Percentiles rank a stretch among this genome's conserved stretches.
Evolutionary conservation across 2,113 vertebrate genomes (phyloP).

Genomic region (Periophthalmodon schlosseri): DNA sequence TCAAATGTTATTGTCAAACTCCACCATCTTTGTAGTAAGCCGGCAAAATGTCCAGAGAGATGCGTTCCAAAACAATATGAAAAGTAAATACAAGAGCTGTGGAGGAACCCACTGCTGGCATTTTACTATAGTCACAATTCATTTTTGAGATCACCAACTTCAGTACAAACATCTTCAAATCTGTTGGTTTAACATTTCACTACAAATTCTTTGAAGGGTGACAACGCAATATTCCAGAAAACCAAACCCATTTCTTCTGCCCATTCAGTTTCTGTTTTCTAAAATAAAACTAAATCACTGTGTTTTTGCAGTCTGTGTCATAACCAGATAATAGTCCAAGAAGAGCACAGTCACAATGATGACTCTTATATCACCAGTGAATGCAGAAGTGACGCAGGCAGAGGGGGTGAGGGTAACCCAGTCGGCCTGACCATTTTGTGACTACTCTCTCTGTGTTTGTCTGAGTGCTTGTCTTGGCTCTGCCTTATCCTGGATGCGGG

Average conservation of each 20-base stretch:
- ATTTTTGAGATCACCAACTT: too few species aligned
- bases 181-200: background rate
- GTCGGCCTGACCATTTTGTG: conserved; percentile 31
- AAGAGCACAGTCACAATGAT: background rate
- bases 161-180: too few species aligned
- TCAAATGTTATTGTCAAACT: too few species aligned
- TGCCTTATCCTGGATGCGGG: conserved; percentile 3
- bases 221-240: background rate
- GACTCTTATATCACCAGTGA: background rate
- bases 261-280: background rate
- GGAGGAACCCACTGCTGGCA: too few species aligned
- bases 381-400: conserved; percentile 8
- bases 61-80: too few species aligned
- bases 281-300: background rate
- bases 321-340: background rate
- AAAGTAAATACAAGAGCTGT: too few species aligned
- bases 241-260: background rate
- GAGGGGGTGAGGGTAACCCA: conserved; percentile 24
- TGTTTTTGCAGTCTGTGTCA: background rate
- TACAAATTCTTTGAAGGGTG: background rate
- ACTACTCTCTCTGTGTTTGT: conserved; percentile 24
- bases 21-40: too few species aligned
- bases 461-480: conserved; percentile 35
- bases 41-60: too few species aligned
- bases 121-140: background rate